Evolutionary conservation across 1,140 invertebrate genomes (phyloP).

Genomic region (Choristoneura fumiferana): DNA sequence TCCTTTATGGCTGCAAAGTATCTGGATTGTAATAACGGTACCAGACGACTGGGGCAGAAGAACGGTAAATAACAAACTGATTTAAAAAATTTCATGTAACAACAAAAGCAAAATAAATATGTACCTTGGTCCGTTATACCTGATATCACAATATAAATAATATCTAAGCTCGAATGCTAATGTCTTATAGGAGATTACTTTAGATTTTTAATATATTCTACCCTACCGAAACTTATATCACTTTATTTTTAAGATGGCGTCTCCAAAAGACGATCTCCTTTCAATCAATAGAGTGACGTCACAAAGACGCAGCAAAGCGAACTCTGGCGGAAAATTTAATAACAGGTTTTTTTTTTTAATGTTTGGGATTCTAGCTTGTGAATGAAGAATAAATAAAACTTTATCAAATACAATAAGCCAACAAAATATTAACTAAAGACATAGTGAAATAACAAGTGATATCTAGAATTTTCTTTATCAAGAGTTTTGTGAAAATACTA

Average conservation of each 20-base stretch:
- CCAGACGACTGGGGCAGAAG: slow-evolving; percentile 48
- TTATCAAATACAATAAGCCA: no score
- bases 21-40: slow-evolving; percentile 58
- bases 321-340: slow-evolving; percentile 48
- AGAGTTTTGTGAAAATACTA: no score
- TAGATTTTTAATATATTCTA: slow-evolving; percentile 72
- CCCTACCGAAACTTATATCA: slow-evolving; percentile 76
- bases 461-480: no score
- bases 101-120: slow-evolving; percentile 65
- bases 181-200: slow-evolving; percentile 68
- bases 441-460: no score
- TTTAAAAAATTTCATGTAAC: slow-evolving; percentile 50
- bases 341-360: slow-evolving; percentile 17
- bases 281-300: slow-evolving; percentile 78
- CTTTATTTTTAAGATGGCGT: slow-evolving; percentile 78
- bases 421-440: no score
- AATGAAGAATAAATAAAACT: no score
- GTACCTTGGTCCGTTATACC: slow-evolving; percentile 73
- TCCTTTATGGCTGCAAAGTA: slow-evolving; percentile 18
- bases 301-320: slow-evolving; percentile 70
- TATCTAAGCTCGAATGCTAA: slow-evolving; percentile 62
- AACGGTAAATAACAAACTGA: slow-evolving; percentile 75
- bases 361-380: background rate
- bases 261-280: slow-evolving; percentile 75
- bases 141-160: slow-evolving; percentile 56